phyloP scores from a whole-genome alignment of 2,113 vertebrate species.

The Melanerpes aurifrons region DNA sequence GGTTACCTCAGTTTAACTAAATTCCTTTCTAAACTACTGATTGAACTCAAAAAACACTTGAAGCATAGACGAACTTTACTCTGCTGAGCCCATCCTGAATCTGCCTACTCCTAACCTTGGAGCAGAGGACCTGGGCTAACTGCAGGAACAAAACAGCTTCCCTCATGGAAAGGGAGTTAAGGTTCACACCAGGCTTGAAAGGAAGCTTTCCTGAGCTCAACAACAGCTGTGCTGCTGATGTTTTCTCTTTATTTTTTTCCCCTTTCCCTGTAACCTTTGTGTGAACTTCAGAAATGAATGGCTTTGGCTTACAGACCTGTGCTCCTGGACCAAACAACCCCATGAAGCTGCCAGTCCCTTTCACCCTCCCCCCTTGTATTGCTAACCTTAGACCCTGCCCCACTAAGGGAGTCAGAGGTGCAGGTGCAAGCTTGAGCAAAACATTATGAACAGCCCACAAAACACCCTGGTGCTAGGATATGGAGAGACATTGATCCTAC shows the following conservation, averaged over 20 bases:
- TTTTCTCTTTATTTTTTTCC: not conserved
- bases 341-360: not conserved
- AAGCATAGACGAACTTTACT: not conserved
- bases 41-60: not conserved
- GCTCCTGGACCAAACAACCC: not conserved
- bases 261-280: not conserved
- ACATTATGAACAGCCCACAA: not conserved
- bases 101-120: not conserved
- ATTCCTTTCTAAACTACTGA: not conserved
- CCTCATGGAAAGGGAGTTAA: not conserved
- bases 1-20: not conserved
- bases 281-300: constrained; percentile 4
- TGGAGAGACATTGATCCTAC: not conserved
- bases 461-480: not conserved
- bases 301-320: not conserved
- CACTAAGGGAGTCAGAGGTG: not conserved
- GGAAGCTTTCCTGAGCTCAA: not conserved
- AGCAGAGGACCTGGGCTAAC: not conserved
- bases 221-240: not conserved
- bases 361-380: not conserved
- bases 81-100: not conserved
- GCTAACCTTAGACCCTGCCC: not conserved
- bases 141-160: not conserved
- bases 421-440: not conserved
- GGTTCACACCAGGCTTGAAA: not conserved